Conservation (phyloP, 2,888 invertebrate genomes). For the Stomorhina lunata region DNA sequence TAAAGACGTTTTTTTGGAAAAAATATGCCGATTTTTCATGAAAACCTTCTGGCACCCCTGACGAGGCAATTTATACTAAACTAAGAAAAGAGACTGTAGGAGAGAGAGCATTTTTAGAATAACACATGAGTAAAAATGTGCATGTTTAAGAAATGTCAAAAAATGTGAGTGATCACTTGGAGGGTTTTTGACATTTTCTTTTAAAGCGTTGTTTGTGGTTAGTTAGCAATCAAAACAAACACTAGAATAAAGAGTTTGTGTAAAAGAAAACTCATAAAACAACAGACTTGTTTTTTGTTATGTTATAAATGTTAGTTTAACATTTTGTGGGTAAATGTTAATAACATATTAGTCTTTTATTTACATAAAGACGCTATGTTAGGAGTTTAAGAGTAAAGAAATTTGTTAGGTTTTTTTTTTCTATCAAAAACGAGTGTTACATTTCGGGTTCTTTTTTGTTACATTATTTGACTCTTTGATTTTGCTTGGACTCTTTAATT, state of each 20-base stretch:
- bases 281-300: background rate
- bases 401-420: background rate
- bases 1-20: too few relatives aligned
- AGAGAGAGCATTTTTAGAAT: background rate
- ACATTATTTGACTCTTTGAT: background rate
- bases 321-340: background rate
- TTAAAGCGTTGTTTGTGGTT: constrained; percentile 47
- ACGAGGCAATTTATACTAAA: background rate
- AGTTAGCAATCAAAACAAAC: constrained; percentile 47
- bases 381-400: constrained; percentile 24
- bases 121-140: too few relatives aligned
- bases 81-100: background rate
- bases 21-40: too few relatives aligned
- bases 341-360: background rate
- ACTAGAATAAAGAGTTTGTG: constrained; percentile 39
- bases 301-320: background rate
- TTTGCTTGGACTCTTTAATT: background rate
- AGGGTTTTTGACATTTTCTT: constrained; percentile 60
- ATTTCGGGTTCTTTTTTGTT: background rate
- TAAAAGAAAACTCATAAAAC: constrained; percentile 2
- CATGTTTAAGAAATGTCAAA: constrained; percentile 36
- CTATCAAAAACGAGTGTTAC: background rate
- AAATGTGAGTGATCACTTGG: constrained; percentile 52
- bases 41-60: too few relatives aligned
- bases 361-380: constrained; percentile 55